Base-by-base conservation (phyloP, 2,113 vertebrate genomes). In the Microcebus lehilahytsara region DNA sequence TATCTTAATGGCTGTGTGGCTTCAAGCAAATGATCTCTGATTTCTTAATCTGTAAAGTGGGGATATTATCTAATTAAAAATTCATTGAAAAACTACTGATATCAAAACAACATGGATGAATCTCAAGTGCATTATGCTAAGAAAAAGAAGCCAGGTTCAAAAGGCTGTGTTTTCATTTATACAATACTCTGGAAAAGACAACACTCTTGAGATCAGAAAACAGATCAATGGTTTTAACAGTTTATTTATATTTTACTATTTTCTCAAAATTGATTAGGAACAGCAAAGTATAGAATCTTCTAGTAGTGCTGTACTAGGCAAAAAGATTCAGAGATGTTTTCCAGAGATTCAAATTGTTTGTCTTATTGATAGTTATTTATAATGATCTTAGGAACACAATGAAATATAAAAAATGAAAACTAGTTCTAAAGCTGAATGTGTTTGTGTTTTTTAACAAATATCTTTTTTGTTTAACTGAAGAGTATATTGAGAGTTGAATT, bases 161-260 rank as follows among this genome's bases (percentile, higher is more conserved):
- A 93, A 80, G 13, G 34, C 60, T 75, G 6, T 86, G 23, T 42
- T 80, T 96, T 51, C 42, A 64, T 91, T 75, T 79, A 56, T 62
- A 46, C 84, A 40, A 27, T 69, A 56, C 40, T 95, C 27, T 90
- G 23, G 58, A 85, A 40, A 83, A 83, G 27, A 51, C 25, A 79
- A 40, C 93, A 85, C 37, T 64, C 49, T 62, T 5, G 40, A 64
- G 4, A 64, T 93, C 58, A 91, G 13, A 81, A 93, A 91, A 64
- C 51, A 85, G 34, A 75, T 16, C 30, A 40, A 30, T 67, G 13
- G 46, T 97, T 91, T 74, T 60, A 51, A 32, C 6, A 25, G 34
- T 88, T 53, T 90, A 93, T 90, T 66, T 37, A 49, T 83, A 85
- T 69, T 97, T 96, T 42, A 74, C 16, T 85, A 42, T 86, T 75